Evolutionary conservation across 2,797 vertebrate species (phyloP).

Genomic region (Hoplostethus mediterraneus): DNA sequence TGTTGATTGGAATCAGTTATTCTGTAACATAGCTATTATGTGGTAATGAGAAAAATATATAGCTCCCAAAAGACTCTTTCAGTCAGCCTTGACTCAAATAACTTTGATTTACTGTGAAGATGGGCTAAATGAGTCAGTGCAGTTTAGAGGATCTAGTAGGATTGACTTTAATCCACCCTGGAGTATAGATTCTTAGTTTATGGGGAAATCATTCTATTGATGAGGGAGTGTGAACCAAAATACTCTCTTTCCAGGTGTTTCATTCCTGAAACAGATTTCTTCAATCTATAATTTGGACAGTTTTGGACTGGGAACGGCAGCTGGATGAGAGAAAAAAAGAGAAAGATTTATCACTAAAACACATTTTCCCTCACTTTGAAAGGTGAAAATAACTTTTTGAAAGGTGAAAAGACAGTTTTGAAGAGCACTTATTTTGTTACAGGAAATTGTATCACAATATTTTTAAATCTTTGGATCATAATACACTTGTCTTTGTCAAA

Average conservation of each 20-base stretch:
- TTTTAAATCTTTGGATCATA: no score
- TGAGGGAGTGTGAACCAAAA: conserved; percentile 8
- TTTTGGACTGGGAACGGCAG: not conserved
- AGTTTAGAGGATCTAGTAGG: not conserved
- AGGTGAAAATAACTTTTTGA: not conserved
- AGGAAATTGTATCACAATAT: conserved; percentile 23
- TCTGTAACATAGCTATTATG: not conserved
- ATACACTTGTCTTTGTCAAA: no score
- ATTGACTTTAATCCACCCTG: not conserved
- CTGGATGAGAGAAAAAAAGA: conserved; percentile 1
- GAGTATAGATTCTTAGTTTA: conserved; percentile 1
- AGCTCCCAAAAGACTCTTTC: not conserved
- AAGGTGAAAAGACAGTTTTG: not conserved
- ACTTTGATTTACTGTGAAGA: conserved; percentile 15
- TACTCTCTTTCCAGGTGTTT: conserved; percentile 12
- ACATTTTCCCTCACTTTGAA: conserved; percentile 32
- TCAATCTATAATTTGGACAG: conserved; percentile 2
- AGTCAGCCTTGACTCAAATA: conserved; percentile 14
- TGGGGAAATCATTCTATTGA: conserved; percentile 11
- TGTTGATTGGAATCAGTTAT: not conserved
- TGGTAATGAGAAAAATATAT: not conserved
- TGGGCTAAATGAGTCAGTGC: no score
- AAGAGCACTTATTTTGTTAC: conserved; percentile 21
- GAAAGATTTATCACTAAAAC: conserved; percentile 4
- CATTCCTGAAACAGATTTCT: not conserved